These are phyloP conservation scores for Drosophila kanapiae DNA, from an alignment of 1,140 invertebrate species.

Conservation along the genomic window DNA sequence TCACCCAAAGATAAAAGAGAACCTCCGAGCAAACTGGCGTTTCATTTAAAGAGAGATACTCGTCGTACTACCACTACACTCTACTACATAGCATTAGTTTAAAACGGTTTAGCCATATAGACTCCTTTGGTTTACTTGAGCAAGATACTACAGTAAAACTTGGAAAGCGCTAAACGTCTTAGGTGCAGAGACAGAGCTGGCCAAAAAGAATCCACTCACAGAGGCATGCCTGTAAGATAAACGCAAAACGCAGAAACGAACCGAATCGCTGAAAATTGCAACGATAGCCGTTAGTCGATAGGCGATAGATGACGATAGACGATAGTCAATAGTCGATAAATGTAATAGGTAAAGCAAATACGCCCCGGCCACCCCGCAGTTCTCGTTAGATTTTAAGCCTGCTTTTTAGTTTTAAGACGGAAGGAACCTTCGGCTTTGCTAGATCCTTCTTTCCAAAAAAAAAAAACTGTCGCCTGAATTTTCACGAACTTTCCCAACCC, in stretches of 20 bases:
- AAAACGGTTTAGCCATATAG: constrained; percentile 66
- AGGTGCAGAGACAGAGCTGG: constrained; percentile 67
- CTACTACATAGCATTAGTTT: constrained; percentile 72
- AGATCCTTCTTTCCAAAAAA: constrained; percentile 7
- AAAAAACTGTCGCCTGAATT: constrained; percentile 41
- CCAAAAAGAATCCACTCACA: constrained; percentile 31
- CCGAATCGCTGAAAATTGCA: constrained; percentile 61
- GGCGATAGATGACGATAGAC: constrained; percentile 19
- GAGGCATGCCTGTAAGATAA: constrained; percentile 75
- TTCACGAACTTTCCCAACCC: constrained; percentile 26
- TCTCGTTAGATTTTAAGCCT: constrained; percentile 51
- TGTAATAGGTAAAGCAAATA: constrained; percentile 44
- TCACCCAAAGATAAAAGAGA: constrained; percentile 42
- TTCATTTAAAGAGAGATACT: constrained; percentile 65
- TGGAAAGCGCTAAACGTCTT: constrained; percentile 83
- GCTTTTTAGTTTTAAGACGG: constrained; percentile 68
- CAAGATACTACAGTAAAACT: constrained; percentile 66
- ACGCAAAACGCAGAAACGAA: constrained; percentile 32
- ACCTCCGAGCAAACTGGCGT: constrained; percentile 81
- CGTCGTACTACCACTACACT: constrained; percentile 53
- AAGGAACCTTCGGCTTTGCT: constrained; percentile 26
- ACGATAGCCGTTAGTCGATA: constrained; percentile 38
- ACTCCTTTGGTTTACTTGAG: constrained; percentile 66
- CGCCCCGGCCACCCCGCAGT: constrained; percentile 31
- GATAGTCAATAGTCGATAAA: constrained; percentile 38